Percentiles rank a stretch among this genome's conserved stretches.
Conservation (phyloP, 2,888 invertebrate species). For the Aporophyla nigra region DNA sequence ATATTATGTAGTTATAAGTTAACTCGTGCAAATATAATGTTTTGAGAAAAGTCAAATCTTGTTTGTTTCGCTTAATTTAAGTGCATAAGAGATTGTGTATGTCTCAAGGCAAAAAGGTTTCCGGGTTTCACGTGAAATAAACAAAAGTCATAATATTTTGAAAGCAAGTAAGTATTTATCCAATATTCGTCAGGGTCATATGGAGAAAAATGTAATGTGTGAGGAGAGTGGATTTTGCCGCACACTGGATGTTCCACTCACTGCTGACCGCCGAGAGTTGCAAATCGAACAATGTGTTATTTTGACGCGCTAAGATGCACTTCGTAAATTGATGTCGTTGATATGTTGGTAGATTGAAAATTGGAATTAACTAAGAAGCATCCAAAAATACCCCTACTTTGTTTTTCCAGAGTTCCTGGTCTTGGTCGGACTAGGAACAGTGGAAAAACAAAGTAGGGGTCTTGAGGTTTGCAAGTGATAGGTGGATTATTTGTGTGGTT, state of each 20-base stretch:
- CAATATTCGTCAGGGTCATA: conserved; percentile 11
- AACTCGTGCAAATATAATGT: conserved; percentile 13
- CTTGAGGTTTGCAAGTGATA: not conserved
- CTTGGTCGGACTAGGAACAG: no score
- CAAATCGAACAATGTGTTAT: no score
- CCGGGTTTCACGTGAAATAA: not conserved
- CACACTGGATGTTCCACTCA: no score
- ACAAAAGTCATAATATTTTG: conserved; percentile 8
- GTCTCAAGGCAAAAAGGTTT: conserved; percentile 29
- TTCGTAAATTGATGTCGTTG: no score
- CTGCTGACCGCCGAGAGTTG: no score
- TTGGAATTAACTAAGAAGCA: not conserved
- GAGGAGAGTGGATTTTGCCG: not conserved
- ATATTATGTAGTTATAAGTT: not conserved
- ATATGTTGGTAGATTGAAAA: not conserved
- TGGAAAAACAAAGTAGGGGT: not conserved
- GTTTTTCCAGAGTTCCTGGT: no score
- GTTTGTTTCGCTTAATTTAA: conserved; percentile 18
- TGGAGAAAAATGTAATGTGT: no score
- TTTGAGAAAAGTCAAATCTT: not conserved
- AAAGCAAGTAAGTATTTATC: conserved; percentile 34
- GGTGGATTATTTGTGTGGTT: not conserved
- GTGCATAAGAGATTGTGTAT: conserved; percentile 26
- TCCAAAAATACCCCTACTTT: no score
- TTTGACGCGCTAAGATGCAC: no score